These are phyloP conservation scores for Elegia similella DNA, from an alignment of 2,888 invertebrate species.

Conservation along the genomic window DNA sequence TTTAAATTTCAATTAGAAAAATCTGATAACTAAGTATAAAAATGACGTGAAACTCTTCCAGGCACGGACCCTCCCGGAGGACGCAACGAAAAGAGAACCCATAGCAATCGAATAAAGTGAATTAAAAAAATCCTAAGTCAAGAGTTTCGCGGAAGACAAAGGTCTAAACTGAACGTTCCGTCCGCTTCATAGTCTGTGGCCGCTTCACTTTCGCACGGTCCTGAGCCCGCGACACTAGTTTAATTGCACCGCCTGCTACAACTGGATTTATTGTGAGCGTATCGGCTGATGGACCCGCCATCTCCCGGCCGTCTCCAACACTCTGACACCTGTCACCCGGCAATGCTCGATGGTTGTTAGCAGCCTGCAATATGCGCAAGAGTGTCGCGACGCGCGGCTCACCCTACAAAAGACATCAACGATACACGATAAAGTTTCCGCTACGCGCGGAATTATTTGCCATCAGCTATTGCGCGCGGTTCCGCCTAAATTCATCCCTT, in stretches of 20 bases:
- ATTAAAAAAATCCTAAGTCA: too few species aligned
- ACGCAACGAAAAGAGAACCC: too few species aligned
- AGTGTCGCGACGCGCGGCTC: slow-evolving; percentile 16
- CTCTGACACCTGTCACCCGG: neutral
- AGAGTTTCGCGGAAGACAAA: too few species aligned
- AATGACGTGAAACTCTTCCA: too few species aligned
- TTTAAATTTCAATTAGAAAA: too few species aligned
- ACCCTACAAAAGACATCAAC: slow-evolving; percentile 66
- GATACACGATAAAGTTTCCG: slow-evolving; percentile 19
- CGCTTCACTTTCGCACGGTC: slow-evolving; percentile 78
- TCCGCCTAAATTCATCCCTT: too few species aligned
- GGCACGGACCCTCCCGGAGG: too few species aligned
- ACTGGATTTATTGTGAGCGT: slow-evolving; percentile 79
- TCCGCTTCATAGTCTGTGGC: slow-evolving; percentile 33
- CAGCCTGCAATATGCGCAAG: slow-evolving; percentile 20
- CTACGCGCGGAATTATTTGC: slow-evolving; percentile 21
- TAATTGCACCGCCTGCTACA: slow-evolving; percentile 74
- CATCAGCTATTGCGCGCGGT: too few species aligned
- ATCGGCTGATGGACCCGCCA: slow-evolving; percentile 51
- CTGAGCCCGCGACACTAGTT: slow-evolving; percentile 78
- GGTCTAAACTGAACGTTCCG: neutral
- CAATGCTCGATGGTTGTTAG: neutral
- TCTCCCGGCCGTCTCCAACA: neutral
- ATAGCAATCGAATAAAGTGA: too few species aligned
- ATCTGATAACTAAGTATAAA: too few species aligned